phyloP scores from a whole-genome alignment of 1,140 invertebrate species.

The Arctopsyche grandis region DNA sequence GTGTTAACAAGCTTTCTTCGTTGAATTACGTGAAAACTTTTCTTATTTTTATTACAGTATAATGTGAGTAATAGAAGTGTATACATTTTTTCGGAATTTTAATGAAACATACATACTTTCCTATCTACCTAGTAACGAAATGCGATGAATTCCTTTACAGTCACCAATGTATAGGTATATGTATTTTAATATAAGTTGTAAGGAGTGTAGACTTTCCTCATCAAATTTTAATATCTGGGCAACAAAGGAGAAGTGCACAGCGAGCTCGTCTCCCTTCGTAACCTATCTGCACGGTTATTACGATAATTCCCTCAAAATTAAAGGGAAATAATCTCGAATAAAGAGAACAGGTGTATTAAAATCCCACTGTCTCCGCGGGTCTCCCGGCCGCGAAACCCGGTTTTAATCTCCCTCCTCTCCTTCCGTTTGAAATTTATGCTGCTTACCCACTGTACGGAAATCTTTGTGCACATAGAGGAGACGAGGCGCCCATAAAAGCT shows the following conservation, averaged over 20 bases:
- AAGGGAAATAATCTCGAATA: conserved; percentile 50
- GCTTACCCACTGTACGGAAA: conserved; percentile 37
- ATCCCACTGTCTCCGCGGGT: conserved; percentile 21
- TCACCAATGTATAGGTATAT: too few relatives aligned
- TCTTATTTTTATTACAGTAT: too few relatives aligned
- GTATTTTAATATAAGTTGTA: neutral
- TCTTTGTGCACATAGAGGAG: conserved; percentile 46
- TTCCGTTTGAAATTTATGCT: conserved; percentile 35
- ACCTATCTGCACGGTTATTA: conserved; percentile 46
- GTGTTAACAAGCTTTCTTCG: too few relatives aligned
- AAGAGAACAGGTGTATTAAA: conserved; percentile 52
- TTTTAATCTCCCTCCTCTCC: neutral
- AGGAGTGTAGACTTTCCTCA: neutral
- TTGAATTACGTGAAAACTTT: too few relatives aligned
- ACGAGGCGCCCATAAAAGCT: conserved; percentile 51
- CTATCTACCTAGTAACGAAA: too few relatives aligned
- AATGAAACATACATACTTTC: too few relatives aligned
- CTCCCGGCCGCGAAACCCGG: conserved; percentile 1
- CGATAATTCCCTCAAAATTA: conserved; percentile 53
- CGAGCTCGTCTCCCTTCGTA: neutral
- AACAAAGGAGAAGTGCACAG: conserved; percentile 1
- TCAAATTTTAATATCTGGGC: conserved; percentile 39
- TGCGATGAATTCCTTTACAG: too few relatives aligned
- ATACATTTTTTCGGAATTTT: too few relatives aligned
- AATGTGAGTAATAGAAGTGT: too few relatives aligned